Percentiles rank a stretch among this genome's conserved stretches.
These are phyloP conservation scores for Hoplostethus atlanticus DNA, from an alignment of 2,797 vertebrate genomes.

Conservation along the genomic window DNA sequence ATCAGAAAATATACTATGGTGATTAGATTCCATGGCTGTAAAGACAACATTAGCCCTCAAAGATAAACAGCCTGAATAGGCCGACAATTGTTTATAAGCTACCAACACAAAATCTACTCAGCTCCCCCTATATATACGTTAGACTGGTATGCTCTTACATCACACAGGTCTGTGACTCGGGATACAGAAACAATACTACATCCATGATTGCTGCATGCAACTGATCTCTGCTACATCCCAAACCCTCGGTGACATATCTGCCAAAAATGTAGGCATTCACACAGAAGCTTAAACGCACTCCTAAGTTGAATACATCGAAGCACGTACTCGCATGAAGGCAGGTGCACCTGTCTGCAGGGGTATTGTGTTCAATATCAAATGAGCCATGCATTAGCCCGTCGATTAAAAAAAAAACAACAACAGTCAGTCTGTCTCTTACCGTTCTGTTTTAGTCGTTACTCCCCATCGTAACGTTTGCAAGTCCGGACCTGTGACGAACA, in stretches of 20 bases:
- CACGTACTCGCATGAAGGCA: slow-evolving; percentile 74
- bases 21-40: slow-evolving; percentile 44
- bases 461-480: slow-evolving; percentile 70
- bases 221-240: slow-evolving; percentile 28
- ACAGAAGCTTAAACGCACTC: slow-evolving; percentile 36
- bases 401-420: neutral
- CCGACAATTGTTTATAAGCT: slow-evolving; percentile 21
- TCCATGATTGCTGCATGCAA: slow-evolving; percentile 55
- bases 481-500: slow-evolving; percentile 72
- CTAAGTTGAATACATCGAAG: slow-evolving; percentile 68
- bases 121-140: slow-evolving; percentile 22
- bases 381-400: slow-evolving; percentile 54
- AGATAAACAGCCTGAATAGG: slow-evolving; percentile 9
- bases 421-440: slow-evolving; percentile 74
- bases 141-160: slow-evolving; percentile 45
- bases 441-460: slow-evolving; percentile 75
- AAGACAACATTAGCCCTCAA: slow-evolving; percentile 17
- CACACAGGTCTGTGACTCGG: slow-evolving; percentile 76
- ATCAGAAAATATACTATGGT: slow-evolving; percentile 48
- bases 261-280: slow-evolving; percentile 54
- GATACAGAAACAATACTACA: slow-evolving; percentile 51
- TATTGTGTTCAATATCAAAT: slow-evolving; percentile 68
- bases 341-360: slow-evolving; percentile 84
- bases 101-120: slow-evolving; percentile 23
- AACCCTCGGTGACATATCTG: slow-evolving; percentile 47